Conservation (phyloP, 1,140 invertebrate species). For the Ceratosolen solmsi region DNA sequence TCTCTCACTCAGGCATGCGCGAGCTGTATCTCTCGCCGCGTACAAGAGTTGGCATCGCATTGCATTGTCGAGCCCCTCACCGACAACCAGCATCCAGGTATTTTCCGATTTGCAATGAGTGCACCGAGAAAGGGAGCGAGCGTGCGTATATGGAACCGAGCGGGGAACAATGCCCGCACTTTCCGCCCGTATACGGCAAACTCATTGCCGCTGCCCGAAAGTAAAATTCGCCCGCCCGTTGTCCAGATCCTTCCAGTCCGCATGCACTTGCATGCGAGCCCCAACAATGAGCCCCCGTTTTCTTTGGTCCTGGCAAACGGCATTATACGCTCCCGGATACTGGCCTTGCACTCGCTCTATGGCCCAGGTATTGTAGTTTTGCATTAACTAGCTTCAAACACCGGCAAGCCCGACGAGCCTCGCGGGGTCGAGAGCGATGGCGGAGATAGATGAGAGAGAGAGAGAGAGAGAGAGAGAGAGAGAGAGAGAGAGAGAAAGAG, state of each 20-base stretch:
- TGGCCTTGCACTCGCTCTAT: background rate
- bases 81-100: conserved; percentile 38
- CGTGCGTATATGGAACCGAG: background rate
- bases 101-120: conserved; percentile 37
- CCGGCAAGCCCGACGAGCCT: background rate
- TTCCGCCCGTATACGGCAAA: conserved; percentile 34
- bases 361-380: conserved; percentile 41
- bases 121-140: background rate
- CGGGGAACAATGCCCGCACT: conserved; percentile 41
- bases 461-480: too few species aligned
- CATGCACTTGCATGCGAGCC: background rate
- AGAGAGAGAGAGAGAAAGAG: too few species aligned
- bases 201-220: conserved; percentile 23
- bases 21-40: too few species aligned
- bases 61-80: background rate
- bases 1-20: conserved; percentile 25
- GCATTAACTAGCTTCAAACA: conserved; percentile 42
- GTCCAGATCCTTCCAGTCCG: conserved; percentile 30
- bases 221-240: conserved; percentile 39
- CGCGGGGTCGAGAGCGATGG: too few species aligned
- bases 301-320: conserved; percentile 21
- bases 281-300: conserved; percentile 43
- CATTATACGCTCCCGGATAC: conserved; percentile 21
- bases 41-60: background rate
- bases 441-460: too few species aligned